Percentiles rank a stretch among this genome's conserved stretches.
phyloP scores from a whole-genome alignment of 1,140 invertebrate genomes.

The Thalassaphorura encarpata region DNA sequence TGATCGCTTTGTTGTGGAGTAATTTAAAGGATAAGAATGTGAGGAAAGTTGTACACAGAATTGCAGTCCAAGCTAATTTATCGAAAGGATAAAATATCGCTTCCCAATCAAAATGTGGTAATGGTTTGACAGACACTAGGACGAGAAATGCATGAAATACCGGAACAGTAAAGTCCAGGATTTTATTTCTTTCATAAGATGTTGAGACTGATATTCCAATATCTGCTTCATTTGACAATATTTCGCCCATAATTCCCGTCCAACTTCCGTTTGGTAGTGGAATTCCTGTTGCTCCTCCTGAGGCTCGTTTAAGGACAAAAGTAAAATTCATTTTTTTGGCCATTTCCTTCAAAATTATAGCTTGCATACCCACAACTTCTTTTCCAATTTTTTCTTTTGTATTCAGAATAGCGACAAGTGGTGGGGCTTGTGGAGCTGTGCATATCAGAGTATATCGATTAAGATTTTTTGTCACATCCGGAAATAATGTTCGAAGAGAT shows the following conservation, averaged over 20 bases:
- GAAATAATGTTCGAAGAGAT: slow-evolving; percentile 21
- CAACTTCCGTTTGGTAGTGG: slow-evolving; percentile 18
- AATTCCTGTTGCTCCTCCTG: slow-evolving; percentile 19
- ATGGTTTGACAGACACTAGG: slow-evolving; percentile 24
- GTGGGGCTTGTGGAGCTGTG: slow-evolving; percentile 19
- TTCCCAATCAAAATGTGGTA: slow-evolving; percentile 23
- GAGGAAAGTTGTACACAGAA: slow-evolving; percentile 1
- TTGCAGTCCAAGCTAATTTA: slow-evolving; percentile 7
- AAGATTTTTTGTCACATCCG: slow-evolving; percentile 18
- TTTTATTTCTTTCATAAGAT: slow-evolving; percentile 17
- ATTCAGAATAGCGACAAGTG: slow-evolving; percentile 13
- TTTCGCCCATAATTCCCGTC: slow-evolving; percentile 26
- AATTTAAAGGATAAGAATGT: slow-evolving; percentile 9
- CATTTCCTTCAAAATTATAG: slow-evolving; percentile 12
- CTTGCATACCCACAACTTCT: slow-evolving; percentile 24
- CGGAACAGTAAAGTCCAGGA: slow-evolving; percentile 25
- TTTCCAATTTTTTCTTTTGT: neutral
- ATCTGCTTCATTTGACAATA: slow-evolving; percentile 14
- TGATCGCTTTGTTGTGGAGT: neutral
- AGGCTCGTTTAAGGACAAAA: neutral
- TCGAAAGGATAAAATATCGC: slow-evolving; percentile 27
- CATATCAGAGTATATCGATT: slow-evolving; percentile 14
- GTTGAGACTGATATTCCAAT: slow-evolving; percentile 21
- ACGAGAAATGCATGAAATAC: slow-evolving; percentile 25
- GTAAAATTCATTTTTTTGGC: slow-evolving; percentile 18